Evolutionary conservation across 2,888 invertebrate species (phyloP).

Genomic region (Troglohyphantes excavatus): DNA sequence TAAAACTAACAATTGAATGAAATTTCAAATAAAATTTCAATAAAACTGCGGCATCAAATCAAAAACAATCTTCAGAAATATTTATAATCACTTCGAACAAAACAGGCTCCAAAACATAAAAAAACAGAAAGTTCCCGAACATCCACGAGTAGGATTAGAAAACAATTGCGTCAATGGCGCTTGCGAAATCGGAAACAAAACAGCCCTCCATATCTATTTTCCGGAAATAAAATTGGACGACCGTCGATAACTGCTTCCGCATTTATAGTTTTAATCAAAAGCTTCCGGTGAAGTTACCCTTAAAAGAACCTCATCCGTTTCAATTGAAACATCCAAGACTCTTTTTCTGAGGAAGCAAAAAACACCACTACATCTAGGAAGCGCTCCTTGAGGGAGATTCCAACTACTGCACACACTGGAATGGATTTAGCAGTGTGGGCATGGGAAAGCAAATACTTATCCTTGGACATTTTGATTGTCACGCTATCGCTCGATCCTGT

Average conservation of each 20-base stretch:
- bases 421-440: neutral
- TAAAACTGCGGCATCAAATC: no score
- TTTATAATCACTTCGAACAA: no score
- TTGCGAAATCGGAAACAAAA: constrained; percentile 72
- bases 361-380: constrained; percentile 19
- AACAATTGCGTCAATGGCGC: constrained; percentile 39
- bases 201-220: constrained; percentile 39
- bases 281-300: constrained; percentile 64
- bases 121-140: no score
- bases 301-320: constrained; percentile 57
- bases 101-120: no score
- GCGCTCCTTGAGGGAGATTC: neutral
- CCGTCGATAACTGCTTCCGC: constrained; percentile 59
- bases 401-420: neutral
- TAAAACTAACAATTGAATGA: no score
- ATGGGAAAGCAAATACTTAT: neutral
- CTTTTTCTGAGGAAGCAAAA: constrained; percentile 24
- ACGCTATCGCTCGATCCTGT: constrained; percentile 34
- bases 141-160: neutral
- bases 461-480: neutral
- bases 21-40: no score
- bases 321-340: constrained; percentile 7
- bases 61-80: no score
- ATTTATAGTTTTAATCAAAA: constrained; percentile 59
- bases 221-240: constrained; percentile 68